Base-by-base conservation (phyloP, 2,113 vertebrate genomes). In the Mesitornis unicolor region DNA sequence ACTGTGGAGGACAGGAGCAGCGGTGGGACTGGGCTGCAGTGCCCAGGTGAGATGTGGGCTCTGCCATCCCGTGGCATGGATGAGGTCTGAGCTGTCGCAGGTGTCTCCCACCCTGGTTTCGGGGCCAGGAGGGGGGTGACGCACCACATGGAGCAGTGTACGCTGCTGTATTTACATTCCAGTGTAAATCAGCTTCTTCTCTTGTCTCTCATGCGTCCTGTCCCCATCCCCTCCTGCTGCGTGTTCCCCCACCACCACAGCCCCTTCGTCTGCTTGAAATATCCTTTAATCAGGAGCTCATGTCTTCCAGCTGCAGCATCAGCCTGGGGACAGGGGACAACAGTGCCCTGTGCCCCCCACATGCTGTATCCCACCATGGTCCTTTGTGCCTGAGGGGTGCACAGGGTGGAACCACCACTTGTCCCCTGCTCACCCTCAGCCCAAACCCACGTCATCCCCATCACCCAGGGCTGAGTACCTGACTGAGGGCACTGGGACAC, bases 111-210 rank as follows among this genome's bases (percentile, higher is more conserved):
- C 13, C 15, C 18, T 7, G 18, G 45, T 31, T 50, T 68, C 31
- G 7, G 74, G 56, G 33, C 31, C 50, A 13, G 87, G 69, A 84
- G 50, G 26, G 87, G 80, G 38, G 56, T 16, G 21, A 26, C 1
- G 11, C 1, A 1, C 45, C 67, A 76, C 1, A 6, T 2, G 4
- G 85, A 83, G 82, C 82, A 64, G 28, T 1, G 2, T 36, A 61
- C 2, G 25, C 59, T 74, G 79, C 61, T 2, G 15, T 97, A 92
- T 97, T 97, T 97, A 97, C 94, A 96, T 97, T 95, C 94, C 93
- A 89, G 38, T 0, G 1, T 21, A 74, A 96, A 87, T 35, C 43
- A 67, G 59, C 77, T 93, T 94, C 93, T 90, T 50, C 68, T 70
- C 94, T 87, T 20, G 4, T 84, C 84, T 83, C 80, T 65, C 57